phyloP scores from a whole-genome alignment of 2,113 vertebrate genomes.

The Sinocyclocheilus anshuiensis region DNA sequence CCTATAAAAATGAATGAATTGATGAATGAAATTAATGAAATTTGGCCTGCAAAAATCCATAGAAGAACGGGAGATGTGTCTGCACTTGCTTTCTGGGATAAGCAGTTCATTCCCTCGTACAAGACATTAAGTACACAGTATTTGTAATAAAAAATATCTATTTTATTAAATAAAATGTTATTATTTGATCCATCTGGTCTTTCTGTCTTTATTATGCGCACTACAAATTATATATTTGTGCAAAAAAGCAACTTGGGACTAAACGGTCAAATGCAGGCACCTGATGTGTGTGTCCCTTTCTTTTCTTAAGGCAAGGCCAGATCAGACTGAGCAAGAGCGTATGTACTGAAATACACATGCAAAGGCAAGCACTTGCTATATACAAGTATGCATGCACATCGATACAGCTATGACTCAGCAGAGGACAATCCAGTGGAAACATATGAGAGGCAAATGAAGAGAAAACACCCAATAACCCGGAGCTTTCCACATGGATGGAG shows the following conservation, averaged over 20 bases:
- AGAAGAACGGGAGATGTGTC: not conserved
- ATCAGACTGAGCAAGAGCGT: not conserved
- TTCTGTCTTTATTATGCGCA: not conserved
- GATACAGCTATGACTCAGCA: not conserved
- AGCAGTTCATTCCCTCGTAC: not conserved
- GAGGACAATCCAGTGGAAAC: constrained; percentile 3
- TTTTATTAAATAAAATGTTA: not conserved
- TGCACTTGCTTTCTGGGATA: not conserved
- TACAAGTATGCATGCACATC: not conserved
- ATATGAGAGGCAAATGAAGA: not conserved
- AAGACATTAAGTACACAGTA: not conserved
- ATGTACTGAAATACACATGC: not conserved
- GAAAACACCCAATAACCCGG: not conserved
- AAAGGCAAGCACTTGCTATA: not conserved
- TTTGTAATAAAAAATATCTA: not conserved
- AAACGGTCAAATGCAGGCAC: not conserved
- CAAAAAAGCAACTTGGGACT: not conserved
- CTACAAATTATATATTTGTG: not conserved
- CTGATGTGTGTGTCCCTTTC: not conserved
- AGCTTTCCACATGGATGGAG: not conserved
- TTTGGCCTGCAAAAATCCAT: not conserved
- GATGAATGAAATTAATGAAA: too few species aligned
- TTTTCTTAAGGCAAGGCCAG: not conserved
- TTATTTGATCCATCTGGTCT: not conserved
- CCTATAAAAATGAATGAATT: not conserved